Base-by-base conservation (phyloP, 2,888 invertebrate species). In the Trypoxylon attenuatum region DNA sequence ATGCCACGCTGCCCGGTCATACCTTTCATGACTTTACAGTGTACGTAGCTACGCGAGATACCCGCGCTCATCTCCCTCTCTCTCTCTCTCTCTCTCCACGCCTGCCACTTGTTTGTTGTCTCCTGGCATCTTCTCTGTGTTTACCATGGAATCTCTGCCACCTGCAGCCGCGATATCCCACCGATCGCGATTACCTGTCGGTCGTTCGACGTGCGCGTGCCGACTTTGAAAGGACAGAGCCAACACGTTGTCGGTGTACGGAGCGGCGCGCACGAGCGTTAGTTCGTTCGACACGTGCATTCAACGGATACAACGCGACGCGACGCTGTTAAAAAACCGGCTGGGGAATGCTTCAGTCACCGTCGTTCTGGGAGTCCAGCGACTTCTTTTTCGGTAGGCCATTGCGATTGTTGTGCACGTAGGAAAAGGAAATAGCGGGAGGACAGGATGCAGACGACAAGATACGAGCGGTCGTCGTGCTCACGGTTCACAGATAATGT, bases 371-470 rank as follows among this genome's bases (percentile, higher is more conserved):
- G 29, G 46, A 50, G 52, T 25, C 52, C 8, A 29, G 19, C 41
- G 61, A 51, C 22, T 61, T 21, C 29, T 41, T 69, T 62, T 50
- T 68, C 61, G 68, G 57, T 69, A 61, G 56, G 50, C 49, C 25
- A 22, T 19, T 29, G 65, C 50, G 67, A 72, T 73, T 66, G 59
- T 73, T 66, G 59, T 45, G 60, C 13, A 57, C 53, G 63, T 73
- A 69, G 81, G 76, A 78, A 33, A 8, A 83, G 85, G 82, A 84
- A 83, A 66, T 76, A 76, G 69, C 67, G 69, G 57, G 70, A 69
- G 69, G 74, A 65, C 82, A 82, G 82, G 84, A 84, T 82, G 80
- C 77, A 78, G 77, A 80, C 78, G 72, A 74, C 66, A 78, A 33
- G 83, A 84, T 84, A 84, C 78, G 53, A 52, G 23, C 56, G 33